Evolutionary conservation across 2,888 invertebrate species (phyloP), one percentile per base, ranked within the genome.

Genomic region (Agonopterix heracliana): DNA sequence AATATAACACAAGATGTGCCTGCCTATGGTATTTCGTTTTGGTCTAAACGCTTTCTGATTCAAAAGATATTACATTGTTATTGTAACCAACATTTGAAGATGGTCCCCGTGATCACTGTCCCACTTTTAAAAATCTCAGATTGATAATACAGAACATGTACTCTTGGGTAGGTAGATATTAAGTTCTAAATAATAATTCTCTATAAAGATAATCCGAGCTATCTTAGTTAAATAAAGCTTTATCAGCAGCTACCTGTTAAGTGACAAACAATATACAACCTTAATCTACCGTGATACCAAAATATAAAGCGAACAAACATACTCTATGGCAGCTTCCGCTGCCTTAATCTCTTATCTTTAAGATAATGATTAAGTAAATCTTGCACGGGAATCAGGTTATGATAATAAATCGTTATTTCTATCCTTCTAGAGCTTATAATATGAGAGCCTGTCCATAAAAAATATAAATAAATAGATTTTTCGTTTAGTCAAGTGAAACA

Each of bases 311-410:
- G 62, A 70, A 71, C 75, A 85, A 87, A 87, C 85, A 84, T 56
- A 63, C 66, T 69, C 67, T 68, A 71, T 66, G 73, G 72, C 81
- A 81, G 85, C 87, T 83, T 86, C 87, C 87, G 83, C 78, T 68
- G 67, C 64, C 56, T 68, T 83, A 79, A 81, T 81, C 78, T 79
- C 68, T 79, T 81, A 80, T 81, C 79, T 74, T 52, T 60, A 63
- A 66, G 64, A 65, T 66, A 67, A 65, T 38, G 9, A 43, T 9
- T 36, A 13, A 41, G 46, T 41, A 41, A 46, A 45, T 48, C 60
- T 55, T 61, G 55, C 45, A 35, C 41, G 40, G 54, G 47, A 74
- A 74, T 60, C 68, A 68, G 71, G 73, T 60, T 73, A 69, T 59
- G 60, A 66, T 59, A 61, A 68, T 69, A 61, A 66, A 45, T 50